Conservation (phyloP, 2,888 invertebrate genomes). For the Xestia rhomboidea region DNA sequence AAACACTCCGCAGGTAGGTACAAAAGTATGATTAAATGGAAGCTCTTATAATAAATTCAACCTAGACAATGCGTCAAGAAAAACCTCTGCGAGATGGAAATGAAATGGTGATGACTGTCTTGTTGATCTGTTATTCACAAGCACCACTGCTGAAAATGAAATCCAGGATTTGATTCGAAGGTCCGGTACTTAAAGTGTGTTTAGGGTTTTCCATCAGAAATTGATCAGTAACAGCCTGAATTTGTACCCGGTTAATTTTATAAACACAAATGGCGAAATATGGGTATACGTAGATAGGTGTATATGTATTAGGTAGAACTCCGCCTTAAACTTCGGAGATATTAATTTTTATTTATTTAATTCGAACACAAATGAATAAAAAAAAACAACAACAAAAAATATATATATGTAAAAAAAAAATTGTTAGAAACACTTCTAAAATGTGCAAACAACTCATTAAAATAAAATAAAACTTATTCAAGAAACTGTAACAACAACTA, state of each 20-base stretch:
- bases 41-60: constrained; percentile 10
- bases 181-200: neutral
- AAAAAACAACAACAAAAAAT: no score
- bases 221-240: neutral
- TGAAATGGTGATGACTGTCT: neutral
- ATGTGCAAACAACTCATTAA: no score
- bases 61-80: neutral
- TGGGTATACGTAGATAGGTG: no score
- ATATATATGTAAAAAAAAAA: no score
- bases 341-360: no score
- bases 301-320: neutral
- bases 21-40: constrained; percentile 47
- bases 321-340: no score
- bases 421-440: no score
- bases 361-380: no score
- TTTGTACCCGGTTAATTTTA: neutral
- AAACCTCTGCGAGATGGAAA: neutral
- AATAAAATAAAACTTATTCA: no score
- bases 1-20: neutral
- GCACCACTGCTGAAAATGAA: neutral
- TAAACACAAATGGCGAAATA: neutral
- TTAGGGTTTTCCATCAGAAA: neutral
- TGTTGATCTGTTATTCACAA: neutral
- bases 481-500: no score
- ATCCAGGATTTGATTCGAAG: neutral